These are phyloP conservation scores for Nyctibius grandis DNA, from an alignment of 2,797 vertebrate genomes.

Conservation along the genomic window DNA sequence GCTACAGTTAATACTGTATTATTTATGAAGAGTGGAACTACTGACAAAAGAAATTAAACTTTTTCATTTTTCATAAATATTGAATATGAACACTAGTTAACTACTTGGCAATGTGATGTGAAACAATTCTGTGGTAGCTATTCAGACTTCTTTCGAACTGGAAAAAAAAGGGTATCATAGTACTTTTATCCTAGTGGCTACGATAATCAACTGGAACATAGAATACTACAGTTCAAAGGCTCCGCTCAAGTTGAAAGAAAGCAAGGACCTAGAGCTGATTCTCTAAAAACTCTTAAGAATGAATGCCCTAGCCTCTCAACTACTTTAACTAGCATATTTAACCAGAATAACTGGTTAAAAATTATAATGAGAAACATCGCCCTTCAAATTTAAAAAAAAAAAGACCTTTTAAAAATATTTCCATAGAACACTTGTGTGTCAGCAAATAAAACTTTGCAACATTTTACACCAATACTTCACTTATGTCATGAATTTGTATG, in stretches of 20 bases:
- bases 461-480: background rate
- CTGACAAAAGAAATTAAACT: background rate
- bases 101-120: accelerated
- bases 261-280: background rate
- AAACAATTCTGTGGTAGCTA: background rate
- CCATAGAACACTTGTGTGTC: background rate
- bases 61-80: background rate
- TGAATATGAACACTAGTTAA: background rate
- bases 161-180: background rate
- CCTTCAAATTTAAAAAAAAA: background rate
- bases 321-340: background rate
- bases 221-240: background rate
- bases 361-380: background rate
- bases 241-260: background rate
- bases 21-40: background rate
- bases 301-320: background rate
- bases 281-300: background rate
- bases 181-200: background rate
- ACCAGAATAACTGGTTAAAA: background rate
- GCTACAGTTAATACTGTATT: background rate
- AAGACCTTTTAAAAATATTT: background rate
- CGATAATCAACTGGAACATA: background rate
- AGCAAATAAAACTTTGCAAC: background rate
- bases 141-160: background rate
- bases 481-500: background rate